Base-by-base conservation (phyloP, 2,113 vertebrate species). In the Lates calcarifer region DNA sequence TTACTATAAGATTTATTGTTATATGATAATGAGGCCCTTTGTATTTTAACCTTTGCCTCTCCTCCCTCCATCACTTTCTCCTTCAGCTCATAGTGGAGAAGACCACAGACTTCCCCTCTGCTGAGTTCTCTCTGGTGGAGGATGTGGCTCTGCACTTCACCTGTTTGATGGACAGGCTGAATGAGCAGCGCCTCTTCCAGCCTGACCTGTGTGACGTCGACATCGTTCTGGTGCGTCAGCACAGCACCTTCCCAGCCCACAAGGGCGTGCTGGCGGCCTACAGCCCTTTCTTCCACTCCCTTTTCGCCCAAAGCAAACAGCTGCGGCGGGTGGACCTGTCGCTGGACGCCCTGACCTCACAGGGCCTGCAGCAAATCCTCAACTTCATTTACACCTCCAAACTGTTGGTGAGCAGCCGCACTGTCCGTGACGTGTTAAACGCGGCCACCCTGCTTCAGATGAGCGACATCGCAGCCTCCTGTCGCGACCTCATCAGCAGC, bases 331-430 rank as follows among this genome's bases (percentile, higher is more conserved):
- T 98, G 51, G 97, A 99, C 93, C 95, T 99, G 72, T 97, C 97
- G 0, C 90, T 98, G 92, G 97, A 98, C 79, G 96, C 96, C 0
- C 93, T 99, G 88, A 97, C 97, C 7, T 96, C 96, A 0, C 95
- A 96, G 31, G 98, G 97, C 84, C 94, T 99, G 67, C 97, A 98
- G 94, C 97, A 98, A 92, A 97, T 98, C 93, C 96, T 98, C 81
- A 97, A 97, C 91, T 99, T 99, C 94, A 98, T 99, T 91, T 98
- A 98, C 93, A 98, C 97, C 7, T 98, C 97, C 86, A 97, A 96
- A 91, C 96, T 99, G 85, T 94, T 97, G 55, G 97, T 98, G 85
- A 98, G 96, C 87, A 93, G 96, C 3, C 94, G 95, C 93, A 98
- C 96, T 31, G 96, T 97, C 56, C 95, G 96, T 68, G 97, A 98